Evolutionary conservation across 2,113 vertebrate genomes (phyloP), one percentile per base, ranked within the genome.

Genomic region (Chascanopsetta lugubris): DNA sequence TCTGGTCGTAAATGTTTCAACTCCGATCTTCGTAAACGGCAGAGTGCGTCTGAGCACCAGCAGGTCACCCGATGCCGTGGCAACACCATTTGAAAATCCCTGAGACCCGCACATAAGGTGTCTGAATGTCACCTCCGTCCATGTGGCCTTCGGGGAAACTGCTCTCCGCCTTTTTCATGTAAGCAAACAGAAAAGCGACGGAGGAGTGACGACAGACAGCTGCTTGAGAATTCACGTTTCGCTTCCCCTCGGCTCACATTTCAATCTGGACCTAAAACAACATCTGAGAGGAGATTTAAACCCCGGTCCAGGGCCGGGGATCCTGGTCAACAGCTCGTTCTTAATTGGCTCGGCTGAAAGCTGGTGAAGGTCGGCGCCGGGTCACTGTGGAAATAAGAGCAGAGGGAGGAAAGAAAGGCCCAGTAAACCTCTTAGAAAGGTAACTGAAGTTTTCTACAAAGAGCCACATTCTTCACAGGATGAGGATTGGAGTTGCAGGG

Each of bases 371-470:
- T 74, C 59, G 55, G 0, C 1, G 8, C 1, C 11, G 24, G 56
- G 43, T 60, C 56, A 22, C 45, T 22, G 24, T 61, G 61, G 21
- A 42, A 75, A 61, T 11, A 36, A 51, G 67, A 80, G 62, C 43
- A 65, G 32, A 51, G 34, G 25, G 15, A 47, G 54, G 46, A 51
- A 63, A 75, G 72, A 56, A 69, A 70, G 42, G 12, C 20, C 11
- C 13, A 7, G 27, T 85, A 84, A 87, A 79, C 72, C 80, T 75
- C 82, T 86, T 85, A 83, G 20, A 69, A 65, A 75, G 48, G 60
- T 48, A 66, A 75, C 51, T 75, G 61, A 71, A 72, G 53, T 58
- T 61, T 26, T 36, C 26, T 17, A 77, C 71, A 78, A 57, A 69
- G 72, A 74, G 65, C 42, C 36, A 69, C 76, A 82, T 88, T 87